phyloP scores from a whole-genome alignment of 2,113 vertebrate species.

The Eonycteris spelaea region DNA sequence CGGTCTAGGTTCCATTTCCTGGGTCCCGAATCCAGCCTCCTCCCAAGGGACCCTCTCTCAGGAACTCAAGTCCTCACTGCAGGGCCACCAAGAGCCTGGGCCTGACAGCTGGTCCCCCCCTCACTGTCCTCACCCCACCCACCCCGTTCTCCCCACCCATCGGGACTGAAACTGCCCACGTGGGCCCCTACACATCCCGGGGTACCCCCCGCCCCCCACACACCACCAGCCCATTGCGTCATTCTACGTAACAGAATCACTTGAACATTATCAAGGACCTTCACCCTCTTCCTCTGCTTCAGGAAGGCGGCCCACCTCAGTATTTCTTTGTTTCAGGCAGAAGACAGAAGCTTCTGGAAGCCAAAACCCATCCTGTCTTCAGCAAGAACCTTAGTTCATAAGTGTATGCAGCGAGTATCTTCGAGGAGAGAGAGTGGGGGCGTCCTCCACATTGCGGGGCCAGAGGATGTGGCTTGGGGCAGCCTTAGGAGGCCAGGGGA shows the following conservation, averaged over 20 bases:
- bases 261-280: background rate
- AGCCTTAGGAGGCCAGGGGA: background rate
- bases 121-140: background rate
- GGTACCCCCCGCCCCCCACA: background rate
- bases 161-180: background rate
- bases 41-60: background rate
- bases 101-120: background rate
- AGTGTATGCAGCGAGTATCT: background rate
- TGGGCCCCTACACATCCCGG: background rate
- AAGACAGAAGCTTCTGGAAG: background rate
- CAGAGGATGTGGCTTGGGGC: background rate
- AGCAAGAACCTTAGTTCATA: background rate
- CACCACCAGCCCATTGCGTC: too few relatives aligned
- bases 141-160: background rate
- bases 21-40: background rate
- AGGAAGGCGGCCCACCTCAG: background rate
- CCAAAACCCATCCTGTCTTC: background rate
- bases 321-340: background rate
- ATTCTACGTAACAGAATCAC: background rate
- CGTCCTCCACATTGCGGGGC: accelerated
- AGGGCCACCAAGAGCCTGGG: background rate
- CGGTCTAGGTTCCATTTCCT: background rate
- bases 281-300: background rate
- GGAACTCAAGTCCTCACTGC: background rate
- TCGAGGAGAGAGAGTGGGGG: background rate